Evolutionary conservation across 1,140 invertebrate species (phyloP).

Genomic region (Drosophila gunungcola): DNA sequence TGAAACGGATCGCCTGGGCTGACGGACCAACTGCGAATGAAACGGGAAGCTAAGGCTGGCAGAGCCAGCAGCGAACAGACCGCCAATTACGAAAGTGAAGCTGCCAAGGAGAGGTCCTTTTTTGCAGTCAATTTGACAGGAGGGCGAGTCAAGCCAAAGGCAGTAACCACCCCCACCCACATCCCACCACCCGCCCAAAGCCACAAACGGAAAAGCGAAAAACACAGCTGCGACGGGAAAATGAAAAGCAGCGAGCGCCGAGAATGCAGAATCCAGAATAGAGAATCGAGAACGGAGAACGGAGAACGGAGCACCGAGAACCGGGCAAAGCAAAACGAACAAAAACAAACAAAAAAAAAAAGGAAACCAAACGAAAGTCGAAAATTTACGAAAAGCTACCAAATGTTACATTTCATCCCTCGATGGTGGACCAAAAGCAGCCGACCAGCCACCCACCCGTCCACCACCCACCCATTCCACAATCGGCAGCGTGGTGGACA

Average conservation of each 20-base stretch:
- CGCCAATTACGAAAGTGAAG: conserved; percentile 85
- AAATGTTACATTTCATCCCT: conserved; percentile 82
- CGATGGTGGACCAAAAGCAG: conserved; percentile 47
- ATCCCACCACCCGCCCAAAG: conserved; percentile 44
- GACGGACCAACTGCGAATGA: conserved; percentile 81
- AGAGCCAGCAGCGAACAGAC: conserved; percentile 72
- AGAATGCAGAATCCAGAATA: not conserved
- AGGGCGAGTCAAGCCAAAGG: conserved; percentile 76
- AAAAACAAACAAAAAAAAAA: conserved; percentile 57
- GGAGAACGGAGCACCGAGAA: conserved; percentile 10
- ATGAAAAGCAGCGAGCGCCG: conserved; percentile 28
- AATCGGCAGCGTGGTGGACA: conserved; percentile 8
- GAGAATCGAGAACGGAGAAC: not conserved
- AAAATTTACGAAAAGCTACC: conserved; percentile 84
- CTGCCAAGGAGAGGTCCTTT: conserved; percentile 83
- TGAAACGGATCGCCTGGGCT: conserved; percentile 68
- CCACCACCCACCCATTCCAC: not conserved
- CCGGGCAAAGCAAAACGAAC: conserved; percentile 64
- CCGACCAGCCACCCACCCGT: conserved; percentile 16
- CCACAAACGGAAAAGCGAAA: conserved; percentile 31
- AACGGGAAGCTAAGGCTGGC: conserved; percentile 54
- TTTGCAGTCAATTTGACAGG: conserved; percentile 84
- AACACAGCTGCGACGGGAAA: conserved; percentile 39
- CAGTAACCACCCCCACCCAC: conserved; percentile 41
- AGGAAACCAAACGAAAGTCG: conserved; percentile 80